These are phyloP conservation scores for Terebella lapidaria DNA, from an alignment of 2,888 invertebrate genomes.

Conservation along the genomic window DNA sequence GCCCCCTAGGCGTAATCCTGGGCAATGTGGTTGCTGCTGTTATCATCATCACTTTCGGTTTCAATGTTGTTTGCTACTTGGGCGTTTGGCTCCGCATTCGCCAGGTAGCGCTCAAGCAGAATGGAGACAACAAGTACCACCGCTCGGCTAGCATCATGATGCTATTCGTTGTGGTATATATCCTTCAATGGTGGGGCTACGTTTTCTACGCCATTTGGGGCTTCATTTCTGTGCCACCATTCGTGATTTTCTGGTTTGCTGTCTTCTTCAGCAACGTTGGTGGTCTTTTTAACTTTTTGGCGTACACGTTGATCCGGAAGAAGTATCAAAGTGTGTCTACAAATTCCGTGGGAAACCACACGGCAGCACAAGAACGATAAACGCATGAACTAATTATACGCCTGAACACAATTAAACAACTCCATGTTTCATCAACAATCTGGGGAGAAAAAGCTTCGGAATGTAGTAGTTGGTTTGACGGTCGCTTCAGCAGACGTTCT, in stretches of 20 bases:
- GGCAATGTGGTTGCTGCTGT: constrained; percentile 2
- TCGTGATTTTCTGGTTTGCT: background rate
- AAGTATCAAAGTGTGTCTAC: too few species aligned
- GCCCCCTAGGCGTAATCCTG: background rate
- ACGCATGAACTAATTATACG: too few species aligned
- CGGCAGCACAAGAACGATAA: too few species aligned
- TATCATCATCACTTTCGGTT: constrained; percentile 6
- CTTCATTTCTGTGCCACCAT: background rate
- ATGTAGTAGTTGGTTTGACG: too few species aligned
- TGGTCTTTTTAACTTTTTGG: constrained; percentile 14
- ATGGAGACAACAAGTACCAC: constrained; percentile 5
- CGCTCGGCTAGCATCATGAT: constrained; percentile 10
- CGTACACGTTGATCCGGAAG: constrained; percentile 8
- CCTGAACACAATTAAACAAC: too few species aligned
- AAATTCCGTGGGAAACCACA: too few species aligned
- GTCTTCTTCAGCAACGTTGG: constrained; percentile 14
- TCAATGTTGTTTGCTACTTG: constrained; percentile 7
- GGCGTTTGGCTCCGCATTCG: constrained; percentile 11
- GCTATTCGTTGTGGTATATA: constrained; percentile 14
- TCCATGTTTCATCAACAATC: too few species aligned
- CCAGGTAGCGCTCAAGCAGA: background rate
- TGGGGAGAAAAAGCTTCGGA: too few species aligned
- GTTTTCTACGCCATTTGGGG: constrained; percentile 10
- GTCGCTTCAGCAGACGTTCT: too few species aligned
- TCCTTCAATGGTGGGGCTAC: constrained; percentile 14